Evolutionary conservation across 2,797 vertebrate species (phyloP), one percentile per base, ranked within the genome.

Genomic region (Crocodylus rhombifer): DNA sequence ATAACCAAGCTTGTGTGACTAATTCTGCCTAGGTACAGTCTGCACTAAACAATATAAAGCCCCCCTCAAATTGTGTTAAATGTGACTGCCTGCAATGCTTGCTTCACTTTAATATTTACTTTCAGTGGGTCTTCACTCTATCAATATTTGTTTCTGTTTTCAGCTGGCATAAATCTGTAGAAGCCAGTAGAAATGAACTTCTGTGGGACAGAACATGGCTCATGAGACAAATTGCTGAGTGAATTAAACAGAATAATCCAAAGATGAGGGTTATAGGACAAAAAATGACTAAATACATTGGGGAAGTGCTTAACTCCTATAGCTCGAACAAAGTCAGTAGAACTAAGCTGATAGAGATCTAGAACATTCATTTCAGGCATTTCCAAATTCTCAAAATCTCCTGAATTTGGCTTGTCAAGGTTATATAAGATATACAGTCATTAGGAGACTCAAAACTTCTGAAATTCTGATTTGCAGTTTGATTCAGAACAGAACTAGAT

Each of bases 61-160:
- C 36, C 63, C 69, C 88, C 87, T 91, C 77, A 26, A 58, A 62
- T 87, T 60, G 9, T 77, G 92, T 89, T 95, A 95, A 93, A 90
- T 84, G 90, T 92, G 90, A 86, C 56, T 55, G 61, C 6, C 36
- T 65, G 80, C 82, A 86, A 69, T 88, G 55, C 88, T 96, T 97
- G 87, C 91, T 93, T 82, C 18, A 62, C 84, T 92, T 82, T 25
- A 80, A 85, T 97, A 84, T 98, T 98, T 97, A 97, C 96, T 97
- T 96, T 96, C 88, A 92, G 87, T 0, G 20, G 60, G 80, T 81
- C 5, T 63, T 91, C 84, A 86, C 80, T 95, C n/a, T 91, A 95
- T 97, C 93, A 93, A 96, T 55, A 96, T 51, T 51, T 96, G 63
- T 58, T 80, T 75, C 85, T 84, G 95, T 62, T 80, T 55, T 84